phyloP scores from a whole-genome alignment of 2,113 vertebrate species.

The Xerus inauris region DNA sequence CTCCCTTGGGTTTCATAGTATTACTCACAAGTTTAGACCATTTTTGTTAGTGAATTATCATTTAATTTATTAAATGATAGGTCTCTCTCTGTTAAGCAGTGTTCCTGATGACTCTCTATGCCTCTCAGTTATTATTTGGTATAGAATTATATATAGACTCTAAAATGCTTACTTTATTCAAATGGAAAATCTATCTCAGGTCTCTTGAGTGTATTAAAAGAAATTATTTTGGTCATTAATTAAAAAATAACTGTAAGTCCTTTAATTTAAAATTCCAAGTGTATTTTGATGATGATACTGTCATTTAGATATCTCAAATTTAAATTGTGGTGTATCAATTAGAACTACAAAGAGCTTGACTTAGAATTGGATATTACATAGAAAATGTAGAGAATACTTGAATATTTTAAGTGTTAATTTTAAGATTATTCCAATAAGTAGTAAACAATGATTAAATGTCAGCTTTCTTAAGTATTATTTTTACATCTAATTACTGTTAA shows the following conservation, averaged over 20 bases:
- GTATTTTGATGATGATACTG: neutral
- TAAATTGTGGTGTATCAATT: neutral
- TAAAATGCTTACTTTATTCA: neutral
- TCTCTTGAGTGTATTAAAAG: neutral
- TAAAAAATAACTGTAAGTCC: neutral
- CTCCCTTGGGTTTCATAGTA: neutral
- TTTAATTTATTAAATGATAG: neutral
- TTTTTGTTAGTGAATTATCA: neutral
- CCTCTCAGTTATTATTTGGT: neutral
- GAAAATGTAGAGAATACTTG: neutral
- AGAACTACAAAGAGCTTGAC: neutral
- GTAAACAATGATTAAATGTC: neutral
- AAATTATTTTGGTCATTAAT: neutral
- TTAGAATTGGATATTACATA: neutral
- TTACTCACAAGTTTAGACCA: neutral
- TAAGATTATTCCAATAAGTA: neutral
- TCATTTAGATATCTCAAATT: neutral
- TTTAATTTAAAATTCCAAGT: neutral
- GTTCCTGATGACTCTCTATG: neutral
- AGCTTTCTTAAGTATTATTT: neutral
- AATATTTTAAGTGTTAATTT: constrained; percentile 1
- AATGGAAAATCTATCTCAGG: neutral
- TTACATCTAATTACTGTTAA: neutral
- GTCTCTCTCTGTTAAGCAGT: neutral
- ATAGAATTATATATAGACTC: neutral